These are phyloP conservation scores for Venusia cambrica DNA, from an alignment of 2,888 invertebrate genomes.

Conservation along the genomic window DNA sequence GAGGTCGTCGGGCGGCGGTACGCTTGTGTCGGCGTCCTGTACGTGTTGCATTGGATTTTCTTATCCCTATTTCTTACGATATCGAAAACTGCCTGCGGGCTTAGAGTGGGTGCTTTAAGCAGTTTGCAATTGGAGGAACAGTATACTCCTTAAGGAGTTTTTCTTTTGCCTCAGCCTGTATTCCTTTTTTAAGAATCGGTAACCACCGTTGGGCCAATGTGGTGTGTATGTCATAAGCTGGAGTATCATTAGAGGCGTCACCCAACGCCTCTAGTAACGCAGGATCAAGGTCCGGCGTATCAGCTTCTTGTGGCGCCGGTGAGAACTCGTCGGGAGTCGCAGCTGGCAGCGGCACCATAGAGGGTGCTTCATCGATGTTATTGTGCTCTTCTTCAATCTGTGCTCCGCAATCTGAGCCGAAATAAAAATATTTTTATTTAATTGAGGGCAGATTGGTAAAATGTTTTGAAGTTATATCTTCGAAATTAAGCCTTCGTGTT, in stretches of 20 bases:
- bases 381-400: too few relatives aligned
- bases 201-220: neutral
- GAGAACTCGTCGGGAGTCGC: too few relatives aligned
- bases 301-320: neutral
- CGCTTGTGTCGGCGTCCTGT: neutral
- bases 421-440: too few relatives aligned
- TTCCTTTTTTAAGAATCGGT: neutral
- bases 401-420: too few relatives aligned
- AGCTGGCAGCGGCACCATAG: too few relatives aligned
- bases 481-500: too few relatives aligned
- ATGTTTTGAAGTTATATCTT: too few relatives aligned
- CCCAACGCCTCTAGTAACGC: neutral
- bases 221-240: neutral
- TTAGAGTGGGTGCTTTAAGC: constrained; percentile 1
- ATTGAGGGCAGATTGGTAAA: too few relatives aligned
- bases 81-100: neutral
- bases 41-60: neutral
- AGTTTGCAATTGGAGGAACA: constrained; percentile 1
- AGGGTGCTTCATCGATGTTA: too few relatives aligned
- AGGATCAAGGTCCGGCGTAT: neutral
- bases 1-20: too few relatives aligned
- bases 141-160: constrained; percentile 3
- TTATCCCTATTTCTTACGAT: neutral
- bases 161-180: neutral
- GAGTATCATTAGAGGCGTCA: neutral